Evolutionary conservation across 2,888 invertebrate genomes (phyloP).

Genomic region (Melikaiella ostensackeni): DNA sequence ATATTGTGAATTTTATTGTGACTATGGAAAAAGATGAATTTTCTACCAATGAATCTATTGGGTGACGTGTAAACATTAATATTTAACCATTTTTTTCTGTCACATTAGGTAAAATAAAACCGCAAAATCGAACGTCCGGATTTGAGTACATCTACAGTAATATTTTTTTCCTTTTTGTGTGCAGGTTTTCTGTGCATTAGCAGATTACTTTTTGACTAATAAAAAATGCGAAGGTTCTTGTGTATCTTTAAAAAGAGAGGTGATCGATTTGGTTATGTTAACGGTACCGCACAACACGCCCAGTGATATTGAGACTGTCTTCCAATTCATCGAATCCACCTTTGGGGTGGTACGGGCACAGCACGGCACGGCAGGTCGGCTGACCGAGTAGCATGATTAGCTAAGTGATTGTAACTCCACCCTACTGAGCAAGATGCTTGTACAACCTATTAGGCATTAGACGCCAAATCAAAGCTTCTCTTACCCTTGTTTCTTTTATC

Average conservation of each 20-base stretch:
- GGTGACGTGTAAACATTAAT: too few species aligned
- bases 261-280: constrained; percentile 6
- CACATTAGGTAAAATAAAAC: too few species aligned
- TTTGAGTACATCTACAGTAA: too few species aligned
- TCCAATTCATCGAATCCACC: constrained; percentile 38
- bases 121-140: too few species aligned
- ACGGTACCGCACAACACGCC: constrained; percentile 17
- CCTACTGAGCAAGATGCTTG: constrained; percentile 53
- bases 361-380: constrained; percentile 41
- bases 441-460: constrained; percentile 35
- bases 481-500: background rate
- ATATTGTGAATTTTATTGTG: too few species aligned
- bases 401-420: constrained; percentile 71
- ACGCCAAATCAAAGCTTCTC: constrained; percentile 7
- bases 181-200: background rate
- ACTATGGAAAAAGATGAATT: too few species aligned
- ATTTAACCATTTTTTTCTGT: too few species aligned
- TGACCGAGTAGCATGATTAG: constrained; percentile 69
- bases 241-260: constrained; percentile 16
- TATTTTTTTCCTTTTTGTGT: background rate
- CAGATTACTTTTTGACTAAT: background rate
- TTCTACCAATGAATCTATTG: too few species aligned
- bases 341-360: constrained; percentile 37
- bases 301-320: constrained; percentile 35
- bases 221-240: background rate